Evolutionary conservation across 2,888 invertebrate species (phyloP).

Genomic region (Rhagium mordax): DNA sequence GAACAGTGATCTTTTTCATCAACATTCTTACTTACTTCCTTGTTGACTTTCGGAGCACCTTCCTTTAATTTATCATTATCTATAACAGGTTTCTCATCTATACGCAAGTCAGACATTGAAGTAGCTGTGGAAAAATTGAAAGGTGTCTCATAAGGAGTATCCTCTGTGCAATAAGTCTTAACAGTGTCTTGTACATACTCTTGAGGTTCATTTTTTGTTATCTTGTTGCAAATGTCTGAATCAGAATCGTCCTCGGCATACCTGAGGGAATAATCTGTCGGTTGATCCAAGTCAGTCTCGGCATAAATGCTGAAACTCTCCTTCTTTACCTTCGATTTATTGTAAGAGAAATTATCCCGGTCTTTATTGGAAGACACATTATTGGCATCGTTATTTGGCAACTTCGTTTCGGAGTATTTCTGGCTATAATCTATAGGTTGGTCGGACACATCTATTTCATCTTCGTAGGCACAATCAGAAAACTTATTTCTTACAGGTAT

Average conservation of each 20-base stretch:
- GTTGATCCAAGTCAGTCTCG: constrained; percentile 93
- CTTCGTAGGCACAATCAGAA: constrained; percentile 75
- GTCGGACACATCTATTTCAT: constrained; percentile 78
- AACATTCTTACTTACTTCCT: constrained; percentile 47
- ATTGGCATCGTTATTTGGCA: constrained; percentile 38
- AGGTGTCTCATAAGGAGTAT: constrained; percentile 86
- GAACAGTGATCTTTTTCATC: constrained; percentile 68
- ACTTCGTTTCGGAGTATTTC: constrained; percentile 78
- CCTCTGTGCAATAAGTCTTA: constrained; percentile 94
- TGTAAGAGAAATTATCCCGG: constrained; percentile 38
- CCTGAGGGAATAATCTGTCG: constrained; percentile 91
- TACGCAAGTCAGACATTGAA: constrained; percentile 86
- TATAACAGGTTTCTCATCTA: constrained; percentile 59
- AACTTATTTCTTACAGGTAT: constrained; percentile 72
- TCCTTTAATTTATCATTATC: constrained; percentile 62
- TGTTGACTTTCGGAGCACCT: constrained; percentile 45
- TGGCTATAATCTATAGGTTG: constrained; percentile 83
- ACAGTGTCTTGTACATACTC: constrained; percentile 82
- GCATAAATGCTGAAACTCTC: constrained; percentile 80
- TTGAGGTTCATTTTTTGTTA: constrained; percentile 58
- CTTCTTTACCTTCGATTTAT: constrained; percentile 45
- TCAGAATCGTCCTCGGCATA: constrained; percentile 90
- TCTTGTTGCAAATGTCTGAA: constrained; percentile 57
- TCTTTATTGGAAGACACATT: constrained; percentile 44
- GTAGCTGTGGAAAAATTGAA: constrained; percentile 91